Conservation (phyloP, 2,797 vertebrate genomes). For the Chloroceryle amazona region DNA sequence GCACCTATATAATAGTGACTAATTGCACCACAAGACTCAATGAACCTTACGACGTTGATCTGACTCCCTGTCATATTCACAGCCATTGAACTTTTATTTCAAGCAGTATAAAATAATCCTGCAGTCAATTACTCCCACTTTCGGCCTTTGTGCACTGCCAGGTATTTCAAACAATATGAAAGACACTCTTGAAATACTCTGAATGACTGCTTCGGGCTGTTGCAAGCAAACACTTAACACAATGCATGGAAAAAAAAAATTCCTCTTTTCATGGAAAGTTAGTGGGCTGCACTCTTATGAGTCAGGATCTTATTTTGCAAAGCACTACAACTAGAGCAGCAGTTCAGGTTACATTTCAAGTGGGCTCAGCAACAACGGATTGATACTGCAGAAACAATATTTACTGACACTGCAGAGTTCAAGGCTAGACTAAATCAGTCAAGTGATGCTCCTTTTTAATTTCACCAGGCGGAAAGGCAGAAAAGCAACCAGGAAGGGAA, state of each 20-base stretch:
- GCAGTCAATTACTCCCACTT: conserved; percentile 60
- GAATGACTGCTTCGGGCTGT: conserved; percentile 49
- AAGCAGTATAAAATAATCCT: conserved; percentile 2
- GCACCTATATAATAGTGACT: neutral
- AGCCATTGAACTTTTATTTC: conserved; percentile 27
- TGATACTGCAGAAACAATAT: neutral
- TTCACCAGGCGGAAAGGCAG: neutral
- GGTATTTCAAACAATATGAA: conserved; percentile 53
- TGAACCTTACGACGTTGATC: neutral
- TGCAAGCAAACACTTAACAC: neutral
- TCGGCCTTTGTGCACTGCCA: conserved; percentile 32
- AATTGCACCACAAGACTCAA: neutral
- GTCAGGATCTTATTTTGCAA: neutral
- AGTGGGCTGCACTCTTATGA: neutral
- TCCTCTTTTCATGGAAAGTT: neutral
- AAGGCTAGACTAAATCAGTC: neutral
- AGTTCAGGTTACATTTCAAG: neutral
- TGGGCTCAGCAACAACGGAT: neutral
- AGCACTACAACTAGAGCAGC: neutral
- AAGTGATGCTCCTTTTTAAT: neutral
- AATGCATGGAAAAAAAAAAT: neutral
- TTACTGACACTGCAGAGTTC: neutral
- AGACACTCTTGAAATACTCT: conserved; percentile 44
- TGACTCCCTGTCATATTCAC: neutral
- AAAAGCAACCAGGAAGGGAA: neutral